These are phyloP conservation scores for Ptiloglossa arizonensis DNA, from an alignment of 1,140 invertebrate species.

Conservation along the genomic window DNA sequence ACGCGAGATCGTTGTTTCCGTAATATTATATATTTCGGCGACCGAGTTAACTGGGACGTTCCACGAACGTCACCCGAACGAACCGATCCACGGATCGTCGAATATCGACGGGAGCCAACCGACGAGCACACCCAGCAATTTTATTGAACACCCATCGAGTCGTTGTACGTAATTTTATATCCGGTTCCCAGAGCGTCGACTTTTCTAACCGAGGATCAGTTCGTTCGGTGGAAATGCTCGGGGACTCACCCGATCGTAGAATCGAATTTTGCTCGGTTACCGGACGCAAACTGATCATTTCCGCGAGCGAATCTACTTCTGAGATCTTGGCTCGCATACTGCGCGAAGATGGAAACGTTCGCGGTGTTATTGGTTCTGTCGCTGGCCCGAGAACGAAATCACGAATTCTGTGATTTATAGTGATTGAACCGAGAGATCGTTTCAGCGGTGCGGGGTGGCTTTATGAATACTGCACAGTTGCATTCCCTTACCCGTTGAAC, in stretches of 20 bases:
- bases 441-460: too few relatives aligned
- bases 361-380: background rate
- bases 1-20: too few relatives aligned
- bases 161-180: background rate
- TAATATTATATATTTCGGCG: too few relatives aligned
- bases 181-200: background rate
- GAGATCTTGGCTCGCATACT: background rate
- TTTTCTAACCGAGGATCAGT: background rate
- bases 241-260: background rate
- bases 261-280: constrained; percentile 3
- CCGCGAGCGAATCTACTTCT: background rate
- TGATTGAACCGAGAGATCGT: background rate
- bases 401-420: background rate
- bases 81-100: too few relatives aligned
- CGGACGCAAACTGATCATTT: constrained; percentile 20
- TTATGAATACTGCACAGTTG: too few relatives aligned
- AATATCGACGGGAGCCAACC: too few relatives aligned
- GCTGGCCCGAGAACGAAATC: background rate
- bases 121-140: too few relatives aligned
- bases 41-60: background rate
- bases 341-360: background rate
- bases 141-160: too few relatives aligned
- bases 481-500: too few relatives aligned
- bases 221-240: background rate
- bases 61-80: too few relatives aligned